Conservation (phyloP, 2,888 invertebrate species). For the Choreutis nemorana region DNA sequence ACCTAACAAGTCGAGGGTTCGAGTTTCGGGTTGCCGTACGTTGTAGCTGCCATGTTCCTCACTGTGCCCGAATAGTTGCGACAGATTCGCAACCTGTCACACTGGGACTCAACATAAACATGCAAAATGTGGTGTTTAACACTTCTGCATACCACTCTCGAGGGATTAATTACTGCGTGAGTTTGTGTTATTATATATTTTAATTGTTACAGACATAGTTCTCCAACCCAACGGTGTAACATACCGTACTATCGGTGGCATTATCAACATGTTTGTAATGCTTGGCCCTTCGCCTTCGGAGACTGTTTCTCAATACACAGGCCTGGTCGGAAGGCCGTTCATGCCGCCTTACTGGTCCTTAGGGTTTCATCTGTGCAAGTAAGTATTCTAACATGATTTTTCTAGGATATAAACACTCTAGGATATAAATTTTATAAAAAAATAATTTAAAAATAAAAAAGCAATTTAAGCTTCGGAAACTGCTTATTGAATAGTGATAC, state of each 20-base stretch:
- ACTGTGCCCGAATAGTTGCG: no score
- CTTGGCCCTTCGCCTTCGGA: conserved; percentile 77
- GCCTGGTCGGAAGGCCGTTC: conserved; percentile 76
- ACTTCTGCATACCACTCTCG: no score
- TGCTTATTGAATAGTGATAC: no score
- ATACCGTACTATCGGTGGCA: conserved; percentile 82
- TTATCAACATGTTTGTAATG: conserved; percentile 81
- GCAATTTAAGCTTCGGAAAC: no score
- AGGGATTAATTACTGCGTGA: no score
- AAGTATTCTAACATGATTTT: conserved; percentile 13
- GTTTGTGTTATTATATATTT: neutral
- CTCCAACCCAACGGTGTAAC: conserved; percentile 83
- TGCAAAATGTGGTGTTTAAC: no score
- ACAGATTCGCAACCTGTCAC: no score
- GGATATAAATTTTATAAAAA: conserved; percentile 3
- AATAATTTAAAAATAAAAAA: no score
- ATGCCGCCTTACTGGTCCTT: conserved; percentile 90
- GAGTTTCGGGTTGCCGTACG: no score
- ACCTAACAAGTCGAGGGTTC: no score
- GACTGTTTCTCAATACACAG: conserved; percentile 73
- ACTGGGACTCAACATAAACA: no score
- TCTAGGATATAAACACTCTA: neutral
- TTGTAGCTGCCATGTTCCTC: no score
- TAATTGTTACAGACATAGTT: conserved; percentile 70
- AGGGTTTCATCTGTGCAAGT: conserved; percentile 88